phyloP scores from a whole-genome alignment of 1,140 invertebrate genomes.

The Cydia amplana region DNA sequence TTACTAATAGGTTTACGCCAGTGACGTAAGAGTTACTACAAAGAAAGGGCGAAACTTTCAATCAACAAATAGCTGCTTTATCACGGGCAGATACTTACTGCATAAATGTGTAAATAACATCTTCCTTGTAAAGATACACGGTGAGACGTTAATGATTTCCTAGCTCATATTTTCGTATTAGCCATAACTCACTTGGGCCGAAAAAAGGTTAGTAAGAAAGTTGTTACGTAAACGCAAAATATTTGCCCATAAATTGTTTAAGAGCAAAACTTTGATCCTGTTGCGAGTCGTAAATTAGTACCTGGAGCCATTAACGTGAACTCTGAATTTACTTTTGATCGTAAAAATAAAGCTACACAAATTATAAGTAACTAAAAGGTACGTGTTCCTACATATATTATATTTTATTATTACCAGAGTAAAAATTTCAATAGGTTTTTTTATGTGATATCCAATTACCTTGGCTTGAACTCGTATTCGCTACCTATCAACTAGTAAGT shows the following conservation, averaged over 20 bases:
- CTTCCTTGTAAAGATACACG: neutral
- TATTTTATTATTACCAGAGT: neutral
- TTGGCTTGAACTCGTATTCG: too few species aligned
- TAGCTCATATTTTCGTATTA: conserved; percentile 32
- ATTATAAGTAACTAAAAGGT: neutral
- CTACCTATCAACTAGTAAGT: too few species aligned
- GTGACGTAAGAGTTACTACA: neutral
- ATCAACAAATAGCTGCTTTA: too few species aligned
- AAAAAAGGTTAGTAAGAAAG: conserved; percentile 31
- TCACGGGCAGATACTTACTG: neutral
- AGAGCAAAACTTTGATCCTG: conserved; percentile 29
- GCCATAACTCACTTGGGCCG: conserved; percentile 18
- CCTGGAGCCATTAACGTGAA: conserved; percentile 28
- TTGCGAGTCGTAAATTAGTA: conserved; percentile 29
- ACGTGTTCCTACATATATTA: neutral
- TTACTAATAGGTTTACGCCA: neutral
- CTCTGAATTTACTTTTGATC: conserved; percentile 30
- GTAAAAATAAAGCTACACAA: conserved; percentile 17
- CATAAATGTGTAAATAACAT: neutral
- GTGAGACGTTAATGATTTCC: conserved; percentile 22
- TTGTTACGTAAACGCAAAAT: conserved; percentile 25
- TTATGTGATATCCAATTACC: too few species aligned
- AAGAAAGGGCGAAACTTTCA: neutral
- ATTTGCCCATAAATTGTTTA: conserved; percentile 31
- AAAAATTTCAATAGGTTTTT: too few species aligned